Base-by-base conservation (phyloP, 2,113 vertebrate species). In the Osmerus mordax region DNA sequence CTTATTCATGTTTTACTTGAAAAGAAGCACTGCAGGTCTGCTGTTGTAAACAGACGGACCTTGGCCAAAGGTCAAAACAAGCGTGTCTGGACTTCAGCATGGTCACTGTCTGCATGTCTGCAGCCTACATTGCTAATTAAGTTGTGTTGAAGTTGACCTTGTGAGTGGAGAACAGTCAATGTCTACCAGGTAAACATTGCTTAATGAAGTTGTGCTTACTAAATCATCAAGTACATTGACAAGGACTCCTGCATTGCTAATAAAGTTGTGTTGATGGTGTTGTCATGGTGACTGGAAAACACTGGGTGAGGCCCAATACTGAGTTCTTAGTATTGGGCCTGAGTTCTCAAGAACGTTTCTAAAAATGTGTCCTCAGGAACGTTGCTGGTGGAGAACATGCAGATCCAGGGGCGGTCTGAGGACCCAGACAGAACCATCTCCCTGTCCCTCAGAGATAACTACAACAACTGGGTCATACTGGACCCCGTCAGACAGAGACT, bases 331-430 rank as follows among this genome's bases (percentile, higher is more conserved):
- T 23, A 41, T 41, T 9, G 36, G 36, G 36, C 36, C 7, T 41
- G 36, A 41, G 7, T 9, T 41, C 23, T 23, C 23, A 23, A 23
- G 23, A 23, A 23, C 23, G 23, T 41, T 60, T 65, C n/a, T 79
- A 78, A 41, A 41, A 41, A 41, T 80, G 69, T 86, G 56, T 0
- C 73, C 79, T 87, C 89, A 99, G 97, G 97, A 85, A 99, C 97
- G 0, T 86, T 99, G 82, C 79, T 99, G 84, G 95, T 99, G 86
- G 96, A 97, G 84, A 97, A 94, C 77, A 98, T 99, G 96, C 93
- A 98, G 87, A 99, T 99, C 83, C 98, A 98, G 72, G 97, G 97
- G 1, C 92, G 93, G 53, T 95, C 96, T 0, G 89, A 94, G 78
- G 96, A 94, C 70, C 93, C 93, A 0, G 85, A 93, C 55, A 94